Conservation (phyloP, 1,140 invertebrate genomes). For the Brachionus plicatilis region DNA sequence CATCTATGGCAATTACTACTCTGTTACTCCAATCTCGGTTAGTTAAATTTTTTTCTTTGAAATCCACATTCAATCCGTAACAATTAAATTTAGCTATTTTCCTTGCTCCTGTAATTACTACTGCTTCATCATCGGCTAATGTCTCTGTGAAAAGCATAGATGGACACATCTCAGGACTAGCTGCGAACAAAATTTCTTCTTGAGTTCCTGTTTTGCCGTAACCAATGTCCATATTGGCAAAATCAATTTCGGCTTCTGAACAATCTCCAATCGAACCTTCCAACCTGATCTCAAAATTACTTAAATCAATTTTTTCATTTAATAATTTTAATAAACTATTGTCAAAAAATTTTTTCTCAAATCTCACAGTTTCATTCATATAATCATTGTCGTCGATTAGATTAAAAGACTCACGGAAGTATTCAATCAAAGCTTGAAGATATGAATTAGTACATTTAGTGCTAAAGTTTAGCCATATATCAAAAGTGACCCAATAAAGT, state of each 20-base stretch:
- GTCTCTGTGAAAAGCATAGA: background rate
- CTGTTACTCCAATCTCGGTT: background rate
- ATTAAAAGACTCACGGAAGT: slow-evolving; percentile 3
- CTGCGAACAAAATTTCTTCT: slow-evolving; percentile 30
- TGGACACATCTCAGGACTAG: background rate
- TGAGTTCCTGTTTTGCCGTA: slow-evolving; percentile 29
- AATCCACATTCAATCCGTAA: background rate
- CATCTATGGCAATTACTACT: slow-evolving; percentile 23
- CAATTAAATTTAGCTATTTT: background rate
- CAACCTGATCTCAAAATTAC: background rate
- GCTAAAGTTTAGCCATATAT: background rate
- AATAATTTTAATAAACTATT: background rate
- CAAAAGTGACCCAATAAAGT: slow-evolving; percentile 23
- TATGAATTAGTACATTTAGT: background rate
- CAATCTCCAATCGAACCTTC: slow-evolving; percentile 9
- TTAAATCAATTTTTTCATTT: background rate
- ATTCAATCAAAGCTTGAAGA: background rate
- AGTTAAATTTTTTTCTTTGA: background rate
- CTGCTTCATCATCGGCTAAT: slow-evolving; percentile 26
- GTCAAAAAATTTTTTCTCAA: slow-evolving; percentile 8
- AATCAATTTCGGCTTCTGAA: background rate
- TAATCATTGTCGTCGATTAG: background rate
- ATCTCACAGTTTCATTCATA: background rate
- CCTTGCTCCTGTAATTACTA: slow-evolving; percentile 8
- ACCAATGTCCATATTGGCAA: slow-evolving; percentile 38